Base-by-base conservation (phyloP, 1,140 invertebrate species). In the Papilio polytes region DNA sequence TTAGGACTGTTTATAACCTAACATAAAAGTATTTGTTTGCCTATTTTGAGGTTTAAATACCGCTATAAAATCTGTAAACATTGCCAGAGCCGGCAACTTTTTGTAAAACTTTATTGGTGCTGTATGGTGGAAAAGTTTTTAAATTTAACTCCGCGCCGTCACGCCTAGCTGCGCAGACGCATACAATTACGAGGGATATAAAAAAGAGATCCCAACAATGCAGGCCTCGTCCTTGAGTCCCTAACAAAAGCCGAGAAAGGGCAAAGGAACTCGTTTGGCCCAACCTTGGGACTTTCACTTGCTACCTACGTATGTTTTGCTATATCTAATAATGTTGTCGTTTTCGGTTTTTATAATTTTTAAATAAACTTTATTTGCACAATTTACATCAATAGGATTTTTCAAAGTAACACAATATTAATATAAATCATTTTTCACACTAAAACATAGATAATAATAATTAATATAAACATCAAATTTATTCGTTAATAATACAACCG, bases 211-310 rank as follows among this genome's bases (percentile, higher is more conserved):
- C 87, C 82, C 85, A 90, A 94, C 92, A 94, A 95, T 94, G 90
- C 91, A 88, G 87, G 86, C 84, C 78, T 90, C 94, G 94, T 95
- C 92, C 94, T 95, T 93, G 92, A 83, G 83, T 88, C 89, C 91
- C 92, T 86, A 94, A 94, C 92, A 94, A 94, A 94, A 94, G 91
- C 91, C 83, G 89, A 92, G 92, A 93, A 95, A 94, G 94, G 92
- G 92, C 92, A 94, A 90, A 90, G 88, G 89, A 94, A 95, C 92
- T 92, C 89, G 94, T 95, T 95, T 91, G 80, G 82, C 78, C 85
- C 89, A 93, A 90, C 92, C 91, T 94, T 92, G 92, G 87, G 87
- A 95, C 94, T 95, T 95, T 95, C 94, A 94, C 92, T 94, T 86
- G 88, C 90, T 93, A 91, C 91, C 91, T 92, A 91, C 88, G 88